Base-by-base conservation (phyloP, 1,140 invertebrate genomes). In the Rhynchophorus ferrugineus region DNA sequence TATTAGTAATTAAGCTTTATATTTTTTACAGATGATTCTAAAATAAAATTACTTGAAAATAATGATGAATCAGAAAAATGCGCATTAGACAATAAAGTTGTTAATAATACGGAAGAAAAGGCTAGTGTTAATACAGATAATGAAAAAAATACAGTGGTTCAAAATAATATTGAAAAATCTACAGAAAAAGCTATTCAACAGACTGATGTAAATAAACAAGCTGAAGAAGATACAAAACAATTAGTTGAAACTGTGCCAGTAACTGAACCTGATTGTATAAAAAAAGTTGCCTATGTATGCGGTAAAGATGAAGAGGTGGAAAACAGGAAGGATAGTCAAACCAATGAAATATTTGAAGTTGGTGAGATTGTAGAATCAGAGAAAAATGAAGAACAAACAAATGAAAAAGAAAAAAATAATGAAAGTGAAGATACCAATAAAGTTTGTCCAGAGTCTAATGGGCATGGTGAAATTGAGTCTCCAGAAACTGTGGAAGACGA, bases 261-360 rank as follows among this genome's bases (percentile, higher is more conserved):
- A 16, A 16, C 29, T 16, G 56, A 64, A 54, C 37, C 54, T 22
- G 8, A 9, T 7, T 61, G 58, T 46, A 14, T 60, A 11, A 57
- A 63, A 43, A 61, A 56, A 39, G 44, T 50, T 34, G 58, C 58
- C 8, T 60, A 60, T 41, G 24, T 48, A 13, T 57, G 51, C 39
- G 58, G 58, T 16, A 42, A 51, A 45, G 49, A 37, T 22, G 44
- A 53, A n/a, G n/a, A n/a, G 13, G 44, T 45, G 16, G 29, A 49
- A 38, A 18, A 11, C 37, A 9, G 20, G 9, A 37, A 54, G 13
- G 49, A 44, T 24, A 35, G 7, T 11, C 3, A 48, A 21, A 7
- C 18, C 16, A 22, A 20, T 24, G 34, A 29, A 21, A 51, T 3
- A 14, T 16, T 33, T n/a, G 21, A 35, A 36, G 18, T 13, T 50